phyloP scores from a whole-genome alignment of 1,140 invertebrate species.

The Saccostrea cuccullata region DNA sequence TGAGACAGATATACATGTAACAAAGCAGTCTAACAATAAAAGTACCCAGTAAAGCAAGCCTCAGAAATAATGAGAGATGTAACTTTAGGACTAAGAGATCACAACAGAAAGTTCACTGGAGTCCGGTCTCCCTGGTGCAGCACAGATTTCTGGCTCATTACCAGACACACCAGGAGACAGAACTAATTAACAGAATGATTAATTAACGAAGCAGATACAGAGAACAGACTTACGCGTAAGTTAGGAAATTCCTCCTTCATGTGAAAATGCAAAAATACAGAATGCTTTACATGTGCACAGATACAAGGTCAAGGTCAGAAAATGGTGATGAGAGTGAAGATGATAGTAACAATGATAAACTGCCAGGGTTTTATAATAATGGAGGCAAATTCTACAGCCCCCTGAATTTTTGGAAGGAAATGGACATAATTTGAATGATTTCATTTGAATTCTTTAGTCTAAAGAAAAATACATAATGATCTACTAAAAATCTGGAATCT shows the following conservation, averaged over 20 bases:
- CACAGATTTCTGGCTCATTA: too few relatives aligned
- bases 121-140: neutral
- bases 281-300: neutral
- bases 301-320: neutral
- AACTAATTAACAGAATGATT: neutral
- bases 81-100: too few relatives aligned
- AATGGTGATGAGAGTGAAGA: neutral
- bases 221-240: constrained; percentile 38
- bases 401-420: too few relatives aligned
- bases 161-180: neutral
- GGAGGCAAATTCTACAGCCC: neutral
- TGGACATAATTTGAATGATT: too few relatives aligned
- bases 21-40: neutral
- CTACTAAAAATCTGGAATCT: neutral
- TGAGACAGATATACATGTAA: too few relatives aligned
- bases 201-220: constrained; percentile 6
- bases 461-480: neutral
- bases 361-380: neutral
- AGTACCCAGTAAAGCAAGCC: neutral
- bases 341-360: neutral
- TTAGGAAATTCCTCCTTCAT: constrained; percentile 43
- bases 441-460: neutral
- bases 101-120: neutral
- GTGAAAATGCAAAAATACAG: constrained; percentile 35
- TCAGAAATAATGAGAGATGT: neutral